Evolutionary conservation across 2,113 vertebrate genomes (phyloP).

Genomic region (Tylochromis polylepis): DNA sequence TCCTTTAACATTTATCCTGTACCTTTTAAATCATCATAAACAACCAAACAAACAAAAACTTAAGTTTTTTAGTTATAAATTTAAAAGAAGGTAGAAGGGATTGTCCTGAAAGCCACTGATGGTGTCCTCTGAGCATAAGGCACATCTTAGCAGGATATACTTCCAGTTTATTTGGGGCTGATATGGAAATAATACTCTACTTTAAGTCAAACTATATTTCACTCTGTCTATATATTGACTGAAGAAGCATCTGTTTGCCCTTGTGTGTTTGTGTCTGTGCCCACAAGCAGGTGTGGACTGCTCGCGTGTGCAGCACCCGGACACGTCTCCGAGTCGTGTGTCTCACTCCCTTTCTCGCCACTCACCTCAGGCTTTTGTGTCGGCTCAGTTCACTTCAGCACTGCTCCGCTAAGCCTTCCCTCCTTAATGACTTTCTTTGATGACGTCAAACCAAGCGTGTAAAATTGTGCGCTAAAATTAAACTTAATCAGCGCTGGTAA

Average conservation of each 20-base stretch:
- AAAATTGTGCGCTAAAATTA: constrained; percentile 39
- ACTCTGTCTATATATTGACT: neutral
- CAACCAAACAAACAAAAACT: neutral
- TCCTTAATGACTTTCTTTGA: constrained; percentile 24
- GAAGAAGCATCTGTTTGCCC: neutral
- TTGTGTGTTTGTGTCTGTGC: neutral
- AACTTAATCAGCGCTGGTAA: constrained; percentile 36
- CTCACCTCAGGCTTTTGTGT: neutral
- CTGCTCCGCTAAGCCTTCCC: neutral
- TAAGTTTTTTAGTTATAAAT: neutral
- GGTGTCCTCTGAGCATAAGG: neutral
- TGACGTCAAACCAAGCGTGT: constrained; percentile 51
- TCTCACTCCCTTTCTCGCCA: neutral
- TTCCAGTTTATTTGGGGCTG: neutral
- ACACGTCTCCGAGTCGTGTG: neutral
- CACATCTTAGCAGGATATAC: neutral
- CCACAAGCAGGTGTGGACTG: neutral
- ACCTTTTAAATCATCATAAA: too few relatives aligned
- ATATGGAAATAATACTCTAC: neutral
- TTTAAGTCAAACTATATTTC: neutral
- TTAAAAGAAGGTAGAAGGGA: neutral
- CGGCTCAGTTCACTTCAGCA: neutral
- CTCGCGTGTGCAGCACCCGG: neutral
- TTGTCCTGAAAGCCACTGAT: neutral
- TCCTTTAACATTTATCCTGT: too few relatives aligned